Base-by-base conservation (phyloP, 2,113 vertebrate genomes). In the Elephas maximus region DNA sequence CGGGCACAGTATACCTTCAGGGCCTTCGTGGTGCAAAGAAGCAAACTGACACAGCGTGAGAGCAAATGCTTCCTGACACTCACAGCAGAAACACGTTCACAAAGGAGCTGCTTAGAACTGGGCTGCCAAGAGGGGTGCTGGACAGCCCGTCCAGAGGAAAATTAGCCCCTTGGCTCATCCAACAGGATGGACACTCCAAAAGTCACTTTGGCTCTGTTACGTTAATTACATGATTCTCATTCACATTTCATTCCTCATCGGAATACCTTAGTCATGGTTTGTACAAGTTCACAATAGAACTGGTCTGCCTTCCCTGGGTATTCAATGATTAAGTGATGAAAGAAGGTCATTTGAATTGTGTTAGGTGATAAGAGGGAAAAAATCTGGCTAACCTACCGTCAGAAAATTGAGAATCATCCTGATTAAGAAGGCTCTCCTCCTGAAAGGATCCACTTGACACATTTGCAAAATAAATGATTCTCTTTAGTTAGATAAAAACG, bases 391-490 rank as follows among this genome's bases (percentile, higher is more conserved):
- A 90, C 78, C 30, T n/a, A 48, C 82, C 23, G 53, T 80, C 26
- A 45, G 87, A 90, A 81, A 73, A 83, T 14, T 90, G 44, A 90
- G 79, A 95, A 30, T 60, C 37, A 37, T 77, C 57, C 41, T 20
- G 73, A 57, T 84, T 71, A 51, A 74, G 84, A 93, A 87, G 60
- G 11, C 20, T 81, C 60, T 23, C 90, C 37, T 77, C 69, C 62
- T 23, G 71, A 81, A 94, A 91, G 33, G 44, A 73, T 41, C 65
- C 84, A 81, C 76, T 90, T 80, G 95, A 93, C 79, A 84, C 65
- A 90, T 84, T 67, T 93, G 65, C 71, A 79, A 93, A 96, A 67
- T 94, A 95, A 76, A 78, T n/a, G 60, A 74, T 20, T 83, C 76
- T 92, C 60, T 21, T 90, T 77, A 37, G 92, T 78, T 37, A 60